A percentile compares a stretch with the other conserved stretches of the same genome.
These are phyloP conservation scores for Lagocephalus sceleratus DNA, from an alignment of 2,797 vertebrate genomes.

Conservation along the genomic window DNA sequence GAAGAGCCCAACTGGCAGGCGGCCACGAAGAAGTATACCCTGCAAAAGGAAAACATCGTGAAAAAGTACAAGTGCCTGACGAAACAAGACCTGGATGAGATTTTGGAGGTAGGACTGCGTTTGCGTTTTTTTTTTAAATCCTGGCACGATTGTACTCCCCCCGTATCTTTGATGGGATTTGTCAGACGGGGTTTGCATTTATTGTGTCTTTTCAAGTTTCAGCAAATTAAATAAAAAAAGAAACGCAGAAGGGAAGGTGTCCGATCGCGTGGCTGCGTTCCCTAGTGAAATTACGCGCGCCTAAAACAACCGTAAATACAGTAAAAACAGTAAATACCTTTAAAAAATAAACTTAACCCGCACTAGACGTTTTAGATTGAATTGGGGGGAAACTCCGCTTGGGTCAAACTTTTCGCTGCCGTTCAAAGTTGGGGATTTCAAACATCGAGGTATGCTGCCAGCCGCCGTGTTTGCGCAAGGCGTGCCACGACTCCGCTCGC, in stretches of 20 bases:
- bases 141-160: neutral
- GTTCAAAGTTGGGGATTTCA: neutral
- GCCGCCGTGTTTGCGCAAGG: neutral
- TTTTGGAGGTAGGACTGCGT: constrained; percentile 79
- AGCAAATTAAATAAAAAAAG: too few species aligned
- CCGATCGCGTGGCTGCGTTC: too few species aligned
- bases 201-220: too few species aligned
- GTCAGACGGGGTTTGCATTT: too few species aligned
- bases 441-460: neutral
- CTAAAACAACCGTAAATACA: too few species aligned
- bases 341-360: too few species aligned
- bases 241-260: too few species aligned
- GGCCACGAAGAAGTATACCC: constrained; percentile 74
- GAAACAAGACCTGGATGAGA: constrained; percentile 80
- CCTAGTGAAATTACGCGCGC: too few species aligned
- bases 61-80: constrained; percentile 80
- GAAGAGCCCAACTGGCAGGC: constrained; percentile 87
- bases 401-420: too few species aligned
- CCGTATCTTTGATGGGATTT: neutral
- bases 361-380: too few species aligned
- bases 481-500: neutral
- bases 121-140: neutral
- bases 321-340: too few species aligned
- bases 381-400: too few species aligned
- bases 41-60: constrained; percentile 76